Conservation (phyloP, 2,888 invertebrate species). For the Lochmaea crataegi region DNA sequence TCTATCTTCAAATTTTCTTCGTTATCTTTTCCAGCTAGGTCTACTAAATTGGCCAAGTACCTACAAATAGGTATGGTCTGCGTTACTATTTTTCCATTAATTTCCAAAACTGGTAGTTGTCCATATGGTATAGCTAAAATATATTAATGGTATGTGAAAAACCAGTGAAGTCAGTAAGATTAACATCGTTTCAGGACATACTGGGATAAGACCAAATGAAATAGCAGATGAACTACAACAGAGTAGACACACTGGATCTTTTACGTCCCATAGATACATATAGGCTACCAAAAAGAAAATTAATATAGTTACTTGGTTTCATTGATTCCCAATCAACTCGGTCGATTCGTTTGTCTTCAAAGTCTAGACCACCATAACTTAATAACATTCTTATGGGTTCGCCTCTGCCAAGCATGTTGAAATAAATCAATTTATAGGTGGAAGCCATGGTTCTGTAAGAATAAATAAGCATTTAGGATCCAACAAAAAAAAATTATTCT, state of each 20-base stretch:
- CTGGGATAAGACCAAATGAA: no score
- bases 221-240: no score
- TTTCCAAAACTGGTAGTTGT: constrained; percentile 69
- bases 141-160: background rate
- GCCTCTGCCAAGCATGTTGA: constrained; percentile 15
- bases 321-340: constrained; percentile 3
- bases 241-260: no score
- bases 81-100: constrained; percentile 71
- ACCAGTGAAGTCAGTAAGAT: no score
- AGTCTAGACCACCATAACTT: constrained; percentile 25
- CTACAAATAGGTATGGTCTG: constrained; percentile 71
- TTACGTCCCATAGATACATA: no score
- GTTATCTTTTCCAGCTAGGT: constrained; percentile 67
- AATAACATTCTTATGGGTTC: constrained; percentile 29
- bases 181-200: no score
- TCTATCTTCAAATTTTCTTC: constrained; percentile 73
- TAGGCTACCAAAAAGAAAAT: no score
- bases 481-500: no score
- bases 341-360: constrained; percentile 23
- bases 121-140: constrained; percentile 34
- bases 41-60: constrained; percentile 71
- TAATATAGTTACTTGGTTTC: constrained; percentile 10
- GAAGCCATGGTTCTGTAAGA: background rate
- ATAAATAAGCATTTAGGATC: no score
- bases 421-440: constrained; percentile 17